Evolutionary conservation across 1,140 invertebrate species (phyloP).

Genomic region (Protaetia brevitarsis): DNA sequence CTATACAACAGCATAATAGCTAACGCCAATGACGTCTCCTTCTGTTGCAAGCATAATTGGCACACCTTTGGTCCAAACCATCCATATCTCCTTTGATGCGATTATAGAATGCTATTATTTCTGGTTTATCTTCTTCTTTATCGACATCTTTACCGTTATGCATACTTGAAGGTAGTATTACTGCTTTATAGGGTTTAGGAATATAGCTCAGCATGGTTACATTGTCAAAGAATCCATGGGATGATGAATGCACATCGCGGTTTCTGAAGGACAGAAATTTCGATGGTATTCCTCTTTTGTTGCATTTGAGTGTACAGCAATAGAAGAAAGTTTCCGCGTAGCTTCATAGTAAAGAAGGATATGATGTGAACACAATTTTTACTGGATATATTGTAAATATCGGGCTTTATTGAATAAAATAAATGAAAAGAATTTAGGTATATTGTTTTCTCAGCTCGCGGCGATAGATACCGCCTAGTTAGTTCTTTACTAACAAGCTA

Average conservation of each 20-base stretch:
- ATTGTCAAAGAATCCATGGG: conserved; percentile 39
- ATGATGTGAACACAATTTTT: no score
- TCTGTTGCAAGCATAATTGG: conserved; percentile 41
- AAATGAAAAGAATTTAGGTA: no score
- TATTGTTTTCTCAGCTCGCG: no score
- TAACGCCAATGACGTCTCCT: conserved; percentile 53
- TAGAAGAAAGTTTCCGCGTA: no score
- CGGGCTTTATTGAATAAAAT: no score
- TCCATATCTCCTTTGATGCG: conserved; percentile 47
- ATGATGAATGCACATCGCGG: conserved; percentile 25
- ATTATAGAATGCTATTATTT: conserved; percentile 49
- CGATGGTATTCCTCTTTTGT: background rate
- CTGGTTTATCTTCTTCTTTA: conserved; percentile 40
- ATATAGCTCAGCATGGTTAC: conserved; percentile 38
- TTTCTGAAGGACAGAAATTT: conserved; percentile 28
- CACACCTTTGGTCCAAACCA: conserved; percentile 41
- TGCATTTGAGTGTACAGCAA: background rate
- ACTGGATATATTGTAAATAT: no score
- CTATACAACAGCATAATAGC: no score
- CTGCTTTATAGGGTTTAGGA: conserved; percentile 40
- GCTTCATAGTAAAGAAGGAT: no score
- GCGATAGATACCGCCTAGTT: no score
- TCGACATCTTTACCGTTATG: conserved; percentile 33
- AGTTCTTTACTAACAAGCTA: no score
- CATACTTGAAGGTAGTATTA: conserved; percentile 41